Percentiles rank a stretch among this genome's conserved stretches.
These are phyloP conservation scores for Eublepharis macularius DNA, from an alignment of 2,113 vertebrate species.

Conservation along the genomic window DNA sequence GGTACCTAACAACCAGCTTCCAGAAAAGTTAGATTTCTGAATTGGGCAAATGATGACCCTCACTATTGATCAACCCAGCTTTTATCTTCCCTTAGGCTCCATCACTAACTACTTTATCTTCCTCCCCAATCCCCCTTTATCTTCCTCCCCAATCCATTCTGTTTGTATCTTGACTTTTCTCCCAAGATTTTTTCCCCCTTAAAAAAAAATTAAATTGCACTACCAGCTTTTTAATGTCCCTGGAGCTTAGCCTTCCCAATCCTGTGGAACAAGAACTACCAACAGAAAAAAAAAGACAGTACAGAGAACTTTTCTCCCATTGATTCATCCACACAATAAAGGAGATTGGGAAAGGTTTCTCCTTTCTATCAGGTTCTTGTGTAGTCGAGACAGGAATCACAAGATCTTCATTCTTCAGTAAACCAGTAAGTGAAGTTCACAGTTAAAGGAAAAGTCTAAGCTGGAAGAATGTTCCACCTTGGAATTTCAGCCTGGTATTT, in stretches of 20 bases:
- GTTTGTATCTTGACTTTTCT: background rate
- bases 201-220: background rate
- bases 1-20: background rate
- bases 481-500: too few species aligned
- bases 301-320: fast-evolving
- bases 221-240: slow-evolving; percentile 1
- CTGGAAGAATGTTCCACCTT: too few species aligned
- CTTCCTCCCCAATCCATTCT: background rate
- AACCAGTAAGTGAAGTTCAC: background rate
- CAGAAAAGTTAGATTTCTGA: background rate
- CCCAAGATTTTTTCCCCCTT: background rate
- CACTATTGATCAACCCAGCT: background rate
- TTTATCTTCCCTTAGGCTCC: background rate
- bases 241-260: slow-evolving; percentile 30
- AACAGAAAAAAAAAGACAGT: background rate
- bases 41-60: background rate
- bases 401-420: background rate
- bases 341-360: background rate
- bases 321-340: background rate
- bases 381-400: fast-evolving
- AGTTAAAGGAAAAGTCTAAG: background rate
- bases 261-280: background rate
- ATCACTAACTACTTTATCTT: background rate
- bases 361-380: background rate
- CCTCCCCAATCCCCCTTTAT: background rate